A percentile compares a stretch with the other conserved stretches of the same genome.
Evolutionary conservation across 2,797 vertebrate species (phyloP).

Genomic region (Cirrhinus mrigala): DNA sequence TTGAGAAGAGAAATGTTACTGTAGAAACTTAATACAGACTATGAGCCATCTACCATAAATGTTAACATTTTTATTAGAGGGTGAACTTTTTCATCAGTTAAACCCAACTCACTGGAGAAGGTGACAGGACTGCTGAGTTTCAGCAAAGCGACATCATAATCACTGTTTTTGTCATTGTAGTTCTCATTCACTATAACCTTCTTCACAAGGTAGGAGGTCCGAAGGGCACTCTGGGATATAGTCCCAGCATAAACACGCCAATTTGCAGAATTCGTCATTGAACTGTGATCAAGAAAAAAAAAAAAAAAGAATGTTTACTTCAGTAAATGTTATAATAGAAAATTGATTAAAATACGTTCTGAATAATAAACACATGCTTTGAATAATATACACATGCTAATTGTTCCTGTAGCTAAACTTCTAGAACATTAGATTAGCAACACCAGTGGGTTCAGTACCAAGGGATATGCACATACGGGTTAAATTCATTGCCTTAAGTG

Average conservation of each 20-base stretch:
- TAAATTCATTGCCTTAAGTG: too few species aligned
- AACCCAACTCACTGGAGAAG: slow-evolving; percentile 69
- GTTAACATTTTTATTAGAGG: too few species aligned
- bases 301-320: neutral
- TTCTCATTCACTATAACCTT: slow-evolving; percentile 84
- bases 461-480: too few species aligned
- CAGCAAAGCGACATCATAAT: slow-evolving; percentile 87
- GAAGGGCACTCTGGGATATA: slow-evolving; percentile 73
- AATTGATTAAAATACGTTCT: too few species aligned
- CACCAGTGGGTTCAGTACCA: too few species aligned
- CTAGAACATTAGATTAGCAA: too few species aligned
- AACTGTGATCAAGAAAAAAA: slow-evolving; percentile 7
- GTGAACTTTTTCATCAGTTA: neutral
- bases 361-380: too few species aligned
- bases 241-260: slow-evolving; percentile 85
- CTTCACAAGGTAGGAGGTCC: slow-evolving; percentile 71
- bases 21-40: neutral
- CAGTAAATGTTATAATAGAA: neutral
- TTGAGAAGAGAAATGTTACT: slow-evolving; percentile 32
- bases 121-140: slow-evolving; percentile 73
- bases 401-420: too few species aligned
- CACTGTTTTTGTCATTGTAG: slow-evolving; percentile 77
- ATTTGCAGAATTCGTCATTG: slow-evolving; percentile 65
- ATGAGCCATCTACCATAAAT: neutral
- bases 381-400: too few species aligned